phyloP scores from a whole-genome alignment of 2,888 invertebrate species.

The Quadriops clusia region DNA sequence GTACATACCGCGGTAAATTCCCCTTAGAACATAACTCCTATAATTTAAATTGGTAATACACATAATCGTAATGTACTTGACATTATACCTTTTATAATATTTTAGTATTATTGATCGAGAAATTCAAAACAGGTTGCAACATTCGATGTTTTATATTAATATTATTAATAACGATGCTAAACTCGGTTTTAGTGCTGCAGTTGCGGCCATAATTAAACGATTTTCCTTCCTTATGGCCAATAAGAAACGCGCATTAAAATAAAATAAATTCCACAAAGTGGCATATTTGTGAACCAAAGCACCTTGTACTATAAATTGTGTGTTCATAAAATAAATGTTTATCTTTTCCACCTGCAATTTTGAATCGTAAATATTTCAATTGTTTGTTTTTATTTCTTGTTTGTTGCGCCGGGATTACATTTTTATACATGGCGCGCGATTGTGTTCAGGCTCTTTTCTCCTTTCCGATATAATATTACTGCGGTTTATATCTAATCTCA shows the following conservation, averaged over 20 bases:
- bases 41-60: too few species aligned
- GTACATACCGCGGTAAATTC: too few species aligned
- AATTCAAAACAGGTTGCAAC: too few species aligned
- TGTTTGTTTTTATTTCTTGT: conserved; percentile 18
- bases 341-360: conserved; percentile 28
- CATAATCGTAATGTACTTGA: too few species aligned
- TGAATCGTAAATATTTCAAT: conserved; percentile 27
- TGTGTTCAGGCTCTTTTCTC: too few species aligned
- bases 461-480: too few species aligned
- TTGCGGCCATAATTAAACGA: conserved; percentile 18
- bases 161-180: conserved; percentile 20
- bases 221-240: conserved; percentile 18
- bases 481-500: too few species aligned
- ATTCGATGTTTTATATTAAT: conserved; percentile 7
- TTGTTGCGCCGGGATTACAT: conserved; percentile 9
- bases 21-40: too few species aligned
- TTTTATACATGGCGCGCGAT: conserved; percentile 11
- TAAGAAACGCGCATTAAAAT: conserved; percentile 18
- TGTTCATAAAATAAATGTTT: conserved; percentile 21
- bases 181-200: conserved; percentile 16
- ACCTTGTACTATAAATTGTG: conserved; percentile 17
- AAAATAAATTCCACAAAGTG: conserved; percentile 13
- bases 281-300: conserved; percentile 13
- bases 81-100: too few species aligned
- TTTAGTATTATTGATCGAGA: too few species aligned